Percentiles rank a stretch among this genome's conserved stretches.
Evolutionary conservation across 2,888 invertebrate genomes (phyloP).

Genomic region (Heliconius erato): DNA sequence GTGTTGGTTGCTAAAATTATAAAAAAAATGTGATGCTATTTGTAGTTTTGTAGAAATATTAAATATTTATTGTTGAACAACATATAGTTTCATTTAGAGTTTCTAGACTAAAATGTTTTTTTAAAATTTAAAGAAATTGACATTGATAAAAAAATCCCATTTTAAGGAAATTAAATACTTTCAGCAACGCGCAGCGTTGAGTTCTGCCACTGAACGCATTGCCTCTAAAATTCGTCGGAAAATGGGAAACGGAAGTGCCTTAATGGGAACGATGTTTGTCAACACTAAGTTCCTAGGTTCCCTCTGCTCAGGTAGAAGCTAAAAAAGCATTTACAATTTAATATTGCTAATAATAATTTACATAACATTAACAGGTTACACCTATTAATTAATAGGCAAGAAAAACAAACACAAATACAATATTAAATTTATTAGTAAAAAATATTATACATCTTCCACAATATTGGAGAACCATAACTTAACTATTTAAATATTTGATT

Average conservation of each 20-base stretch:
- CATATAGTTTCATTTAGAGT: background rate
- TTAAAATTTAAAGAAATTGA: background rate
- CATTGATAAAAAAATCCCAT: background rate
- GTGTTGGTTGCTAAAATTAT: slow-evolving; percentile 35
- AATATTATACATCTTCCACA: slow-evolving; percentile 87
- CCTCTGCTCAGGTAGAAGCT: no score
- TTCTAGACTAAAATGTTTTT: background rate
- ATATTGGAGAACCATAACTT: slow-evolving; percentile 86
- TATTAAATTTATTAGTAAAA: slow-evolving; percentile 87
- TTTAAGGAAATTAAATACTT: no score
- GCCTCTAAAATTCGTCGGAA: no score
- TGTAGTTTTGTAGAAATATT: slow-evolving; percentile 53
- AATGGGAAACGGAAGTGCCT: no score
- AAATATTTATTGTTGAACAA: slow-evolving; percentile 56
- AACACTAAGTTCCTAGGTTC: no score
- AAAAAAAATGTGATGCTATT: slow-evolving; percentile 53
- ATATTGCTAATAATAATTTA: background rate
- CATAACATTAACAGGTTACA: background rate
- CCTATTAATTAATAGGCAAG: slow-evolving; percentile 53
- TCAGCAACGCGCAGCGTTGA: no score
- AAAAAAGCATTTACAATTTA: background rate
- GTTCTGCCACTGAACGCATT: no score
- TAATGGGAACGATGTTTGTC: no score
- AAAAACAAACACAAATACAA: slow-evolving; percentile 73
- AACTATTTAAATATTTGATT: slow-evolving; percentile 85